Base-by-base conservation (phyloP, 2,113 vertebrate species). In the Perca fluviatilis region DNA sequence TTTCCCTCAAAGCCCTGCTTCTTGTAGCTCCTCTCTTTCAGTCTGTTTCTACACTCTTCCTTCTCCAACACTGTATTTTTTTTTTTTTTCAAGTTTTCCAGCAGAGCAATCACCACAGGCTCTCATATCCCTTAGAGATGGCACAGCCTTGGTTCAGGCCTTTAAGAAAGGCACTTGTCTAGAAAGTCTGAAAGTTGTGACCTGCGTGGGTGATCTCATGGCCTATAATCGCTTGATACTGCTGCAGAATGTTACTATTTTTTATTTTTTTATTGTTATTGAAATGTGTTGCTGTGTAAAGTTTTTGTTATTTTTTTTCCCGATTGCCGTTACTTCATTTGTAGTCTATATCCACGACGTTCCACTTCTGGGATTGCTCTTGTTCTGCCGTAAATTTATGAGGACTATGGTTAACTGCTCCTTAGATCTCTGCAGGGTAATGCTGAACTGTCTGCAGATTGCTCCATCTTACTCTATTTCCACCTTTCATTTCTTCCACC, bases 1-100 rank as follows among this genome's bases (percentile, higher is more conserved):
- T 70, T 71, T 74, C 40, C 76, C 82, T 86, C 86, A 76, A 80
- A 80, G 73, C 56, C 7, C 54, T 16, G 65, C 61, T 80, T 54
- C 64, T 71, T 47, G 25, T 33, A 12, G 62, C 49, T 21, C 61
- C 33, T 46, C 62, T 70, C 60, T 56, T 65, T 69, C 36, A 67
- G 53, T 13, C 74, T 63, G 19, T 30, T 27, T 40, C 19, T 8
- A 18, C 67, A 50, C 64, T 68, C 36, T 46, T 33, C 54, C 49
- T 12, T 19, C 23, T 64, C 21, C 6, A 30, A 15, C 11, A 21
- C 21, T 16, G 11, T 40, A 9, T 50, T 50, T 18, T 53, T 74
- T 25, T 56, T 85, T 80, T 36, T 57, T 5, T 43, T 57, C 9
- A 65, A 66, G 65, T 62, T 79, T 30, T 36, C 30, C 67, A 53